phyloP scores from a whole-genome alignment of 2,888 invertebrate species.

The Latheticus oryzae region DNA sequence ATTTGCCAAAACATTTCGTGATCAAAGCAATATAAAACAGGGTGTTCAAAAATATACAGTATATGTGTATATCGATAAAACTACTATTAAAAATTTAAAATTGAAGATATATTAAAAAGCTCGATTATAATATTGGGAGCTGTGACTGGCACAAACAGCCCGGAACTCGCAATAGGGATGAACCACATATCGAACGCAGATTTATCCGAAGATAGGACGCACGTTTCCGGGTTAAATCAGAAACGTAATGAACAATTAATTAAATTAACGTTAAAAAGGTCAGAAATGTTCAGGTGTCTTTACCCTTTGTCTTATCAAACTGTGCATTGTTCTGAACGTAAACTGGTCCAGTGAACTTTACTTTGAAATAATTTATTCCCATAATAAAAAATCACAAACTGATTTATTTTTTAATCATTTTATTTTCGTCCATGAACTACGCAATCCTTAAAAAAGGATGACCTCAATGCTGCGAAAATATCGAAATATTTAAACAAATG shows the following conservation, averaged over 20 bases:
- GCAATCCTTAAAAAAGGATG: slow-evolving; percentile 19
- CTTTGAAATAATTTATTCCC: slow-evolving; percentile 5
- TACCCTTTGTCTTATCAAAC: slow-evolving; percentile 19
- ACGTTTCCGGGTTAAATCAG: slow-evolving; percentile 32
- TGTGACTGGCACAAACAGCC: slow-evolving; percentile 55
- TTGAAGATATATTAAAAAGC: slow-evolving; percentile 25
- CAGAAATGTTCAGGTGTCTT: too few relatives aligned
- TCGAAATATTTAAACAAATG: slow-evolving; percentile 13
- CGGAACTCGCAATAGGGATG: slow-evolving; percentile 53
- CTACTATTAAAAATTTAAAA: slow-evolving; percentile 12
- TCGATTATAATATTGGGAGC: slow-evolving; percentile 39
- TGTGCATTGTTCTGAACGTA: slow-evolving; percentile 26
- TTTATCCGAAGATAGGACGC: slow-evolving; percentile 54
- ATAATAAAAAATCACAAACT: neutral
- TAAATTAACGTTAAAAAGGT: too few relatives aligned
- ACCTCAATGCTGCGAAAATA: slow-evolving; percentile 12
- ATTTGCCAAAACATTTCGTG: too few relatives aligned
- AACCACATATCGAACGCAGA: slow-evolving; percentile 58
- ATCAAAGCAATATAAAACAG: too few relatives aligned
- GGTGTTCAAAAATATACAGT: slow-evolving; percentile 1
- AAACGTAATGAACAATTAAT: too few relatives aligned
- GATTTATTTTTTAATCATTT: neutral
- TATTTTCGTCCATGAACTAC: slow-evolving; percentile 6
- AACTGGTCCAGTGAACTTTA: slow-evolving; percentile 27
- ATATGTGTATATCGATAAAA: slow-evolving; percentile 18